Evolutionary conservation across 2,888 invertebrate genomes (phyloP), one percentile per base, ranked within the genome.

Genomic region (Drosophila nigricruria): DNA sequence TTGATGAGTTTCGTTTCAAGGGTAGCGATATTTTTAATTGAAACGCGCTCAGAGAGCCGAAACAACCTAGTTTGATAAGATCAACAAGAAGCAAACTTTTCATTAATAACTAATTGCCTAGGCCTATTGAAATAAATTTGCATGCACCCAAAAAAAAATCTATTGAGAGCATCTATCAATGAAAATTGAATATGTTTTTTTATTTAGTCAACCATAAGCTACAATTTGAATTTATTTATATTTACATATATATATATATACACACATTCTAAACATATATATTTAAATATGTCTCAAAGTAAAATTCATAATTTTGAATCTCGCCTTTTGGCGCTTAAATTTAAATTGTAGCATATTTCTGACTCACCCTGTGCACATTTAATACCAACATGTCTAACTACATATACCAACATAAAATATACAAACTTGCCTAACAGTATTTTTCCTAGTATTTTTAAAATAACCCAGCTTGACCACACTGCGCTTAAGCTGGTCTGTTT

Each of bases 1-100:
- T 79, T 73, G 66, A 59, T 58, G 59, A 58, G 73, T 60, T 53
- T 52, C n/a, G 72, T 89, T 88, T 87, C 89, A 87, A 87, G 86
- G 86, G 88, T 82, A 86, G 59, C 30, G 57, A 70, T 75, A 75
- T 81, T 83, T 82, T 82, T 74, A 87, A 89, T 87, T 88, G 82
- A 88, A 65, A 57, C 69, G 60, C 56, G 57, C 59, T 66, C 58
- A 23, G 56, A 67, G 56, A 64, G 72, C 63, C 63, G n/a, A 42
- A 61, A 42, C 71, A 88, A 76, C 88, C 81, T 68, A 88, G 61
- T 72, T 85, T 82, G 86, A 87, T 87, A 77, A 81, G 73, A 87
- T 89, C 86, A 68, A 62, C 71, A 57, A 79, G 70, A 69, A 73
- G 58, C 50, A 68, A 64, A 71, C 63, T 62, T 68, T 69, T 67